Conservation (phyloP, 1,140 invertebrate genomes). For the Saccostrea echinata region DNA sequence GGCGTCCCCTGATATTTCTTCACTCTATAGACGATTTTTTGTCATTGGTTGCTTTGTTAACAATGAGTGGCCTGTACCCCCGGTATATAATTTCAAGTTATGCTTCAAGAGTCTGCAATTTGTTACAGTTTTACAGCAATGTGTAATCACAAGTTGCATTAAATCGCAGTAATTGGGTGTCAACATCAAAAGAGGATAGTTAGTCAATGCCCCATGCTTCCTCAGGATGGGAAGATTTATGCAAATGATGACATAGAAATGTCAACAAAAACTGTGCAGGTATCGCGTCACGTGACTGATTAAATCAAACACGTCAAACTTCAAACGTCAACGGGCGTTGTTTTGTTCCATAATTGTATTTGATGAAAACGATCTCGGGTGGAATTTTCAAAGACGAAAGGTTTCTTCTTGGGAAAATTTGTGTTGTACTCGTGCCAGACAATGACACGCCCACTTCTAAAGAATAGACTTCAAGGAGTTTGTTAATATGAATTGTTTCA, state of each 20-base stretch:
- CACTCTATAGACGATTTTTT: neutral
- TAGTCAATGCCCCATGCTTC: neutral
- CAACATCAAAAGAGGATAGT: slow-evolving; percentile 15
- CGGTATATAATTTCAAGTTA: slow-evolving; percentile 19
- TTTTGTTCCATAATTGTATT: slow-evolving; percentile 1
- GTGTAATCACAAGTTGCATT: slow-evolving; percentile 15
- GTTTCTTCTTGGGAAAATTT: neutral
- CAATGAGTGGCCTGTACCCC: neutral
- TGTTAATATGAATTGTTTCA: neutral
- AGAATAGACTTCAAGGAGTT: neutral
- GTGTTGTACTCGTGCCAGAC: neutral
- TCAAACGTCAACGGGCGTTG: slow-evolving; percentile 8
- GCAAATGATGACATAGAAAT: slow-evolving; percentile 31
- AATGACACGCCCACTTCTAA: neutral
- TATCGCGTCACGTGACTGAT: slow-evolving; percentile 12
- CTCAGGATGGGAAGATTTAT: neutral
- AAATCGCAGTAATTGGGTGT: slow-evolving; percentile 27
- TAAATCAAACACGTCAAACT: slow-evolving; percentile 34
- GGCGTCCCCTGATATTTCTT: neutral
- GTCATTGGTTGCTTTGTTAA: neutral
- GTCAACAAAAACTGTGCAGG: slow-evolving; percentile 22
- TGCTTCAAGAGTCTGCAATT: slow-evolving; percentile 2
- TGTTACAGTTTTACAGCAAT: slow-evolving; percentile 16
- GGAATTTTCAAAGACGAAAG: slow-evolving; percentile 28
- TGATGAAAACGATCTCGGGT: slow-evolving; percentile 24